Percentiles rank a stretch among this genome's conserved stretches.
Evolutionary conservation across 1,140 invertebrate genomes (phyloP).

Genomic region (Charaxes varanes): DNA sequence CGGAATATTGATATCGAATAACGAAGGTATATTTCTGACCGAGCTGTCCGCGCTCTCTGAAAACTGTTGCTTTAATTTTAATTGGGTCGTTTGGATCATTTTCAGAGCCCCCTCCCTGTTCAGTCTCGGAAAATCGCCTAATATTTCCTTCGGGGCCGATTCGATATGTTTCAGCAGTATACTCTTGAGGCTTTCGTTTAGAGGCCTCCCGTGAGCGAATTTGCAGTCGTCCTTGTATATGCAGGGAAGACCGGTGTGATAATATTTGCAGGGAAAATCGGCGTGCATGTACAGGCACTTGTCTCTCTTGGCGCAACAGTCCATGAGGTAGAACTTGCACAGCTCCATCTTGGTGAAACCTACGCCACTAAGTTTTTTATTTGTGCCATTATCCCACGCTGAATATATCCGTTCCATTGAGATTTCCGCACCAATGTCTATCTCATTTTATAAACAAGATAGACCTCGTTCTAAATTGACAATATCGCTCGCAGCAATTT

Average conservation of each 20-base stretch:
- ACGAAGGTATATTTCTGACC: constrained; percentile 70
- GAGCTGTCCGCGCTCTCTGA: constrained; percentile 46
- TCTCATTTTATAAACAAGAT: constrained; percentile 12
- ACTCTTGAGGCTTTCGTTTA: constrained; percentile 82
- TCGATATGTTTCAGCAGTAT: constrained; percentile 89
- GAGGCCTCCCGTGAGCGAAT: constrained; percentile 91
- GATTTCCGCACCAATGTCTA: too few relatives aligned
- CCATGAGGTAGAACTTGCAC: constrained; percentile 97
- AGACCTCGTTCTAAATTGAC: constrained; percentile 11
- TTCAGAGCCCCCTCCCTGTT: constrained; percentile 83
- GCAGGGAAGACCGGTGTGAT: constrained; percentile 93
- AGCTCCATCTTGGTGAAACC: too few relatives aligned
- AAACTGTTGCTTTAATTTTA: constrained; percentile 77
- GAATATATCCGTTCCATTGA: too few relatives aligned
- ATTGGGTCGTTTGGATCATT: constrained; percentile 82
- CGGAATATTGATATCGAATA: constrained; percentile 75
- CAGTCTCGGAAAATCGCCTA: constrained; percentile 89
- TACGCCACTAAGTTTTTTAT: too few relatives aligned
- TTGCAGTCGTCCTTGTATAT: constrained; percentile 88
- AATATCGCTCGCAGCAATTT: constrained; percentile 10
- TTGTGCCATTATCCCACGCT: too few relatives aligned
- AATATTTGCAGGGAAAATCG: constrained; percentile 98
- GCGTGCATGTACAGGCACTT: constrained; percentile 98
- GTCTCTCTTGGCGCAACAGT: constrained; percentile 95
- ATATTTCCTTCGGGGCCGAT: constrained; percentile 91